Evolutionary conservation across 1,140 invertebrate species (phyloP), one percentile per base, ranked within the genome.

Genomic region (Drosophila tsacasi): DNA sequence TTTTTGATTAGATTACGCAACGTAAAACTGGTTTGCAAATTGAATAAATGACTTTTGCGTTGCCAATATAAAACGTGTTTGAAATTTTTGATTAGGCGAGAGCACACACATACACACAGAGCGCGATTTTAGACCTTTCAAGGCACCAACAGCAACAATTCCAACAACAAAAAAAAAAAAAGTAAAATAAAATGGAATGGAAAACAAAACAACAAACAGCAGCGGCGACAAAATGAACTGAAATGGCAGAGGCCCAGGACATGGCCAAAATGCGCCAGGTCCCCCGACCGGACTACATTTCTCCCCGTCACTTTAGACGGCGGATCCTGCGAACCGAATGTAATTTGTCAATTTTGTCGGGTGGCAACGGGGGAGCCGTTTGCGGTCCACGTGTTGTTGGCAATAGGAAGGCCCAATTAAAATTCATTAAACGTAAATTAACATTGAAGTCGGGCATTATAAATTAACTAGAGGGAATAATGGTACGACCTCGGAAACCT

Each of bases 11-110:
- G 84, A 89, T 90, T 90, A 90, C 85, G 85, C 85, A 85, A 90
- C 81, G 81, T 81, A 82, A 90, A 90, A 90, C 85, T 90, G 85
- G 85, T 90, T 90, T 76, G 85, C 85, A 90, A 90, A 90, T 90
- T 90, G 85, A 90, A 90, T 90, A 90, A 90, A 90, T 90, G 85
- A 90, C 85, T 90, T 89, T 90, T 90, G 85, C 82, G 85, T 85
- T 90, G 85, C 85, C 85, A 90, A 90, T 90, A 90, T 90, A 90
- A 90, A 90, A 90, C 85, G 85, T 90, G 85, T 85, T 85, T 90
- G 81, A 83, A 79, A 90, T 90, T 87, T 90, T 90, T 90, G 85
- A 90, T 90, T 90, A 90, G 85, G 63, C 40, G 47, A 49, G 66
- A n/a, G n/a, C n/a, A n/a, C n/a, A n/a, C 62, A 81, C 86, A 83